phyloP scores from a whole-genome alignment of 2,797 vertebrate genomes.

The Hipposideros larvatus region DNA sequence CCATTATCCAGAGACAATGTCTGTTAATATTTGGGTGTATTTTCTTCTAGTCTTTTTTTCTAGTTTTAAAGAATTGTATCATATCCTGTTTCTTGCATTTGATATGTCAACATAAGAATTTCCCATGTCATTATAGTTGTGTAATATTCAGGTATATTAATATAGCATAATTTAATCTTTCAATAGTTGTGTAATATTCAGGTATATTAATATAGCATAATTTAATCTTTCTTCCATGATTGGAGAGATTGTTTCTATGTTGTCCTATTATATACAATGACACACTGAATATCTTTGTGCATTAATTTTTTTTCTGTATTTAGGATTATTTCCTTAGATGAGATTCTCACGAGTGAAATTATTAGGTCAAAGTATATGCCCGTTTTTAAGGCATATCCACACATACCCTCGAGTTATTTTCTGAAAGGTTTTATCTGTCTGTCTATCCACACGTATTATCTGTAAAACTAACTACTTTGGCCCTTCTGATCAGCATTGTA shows the following conservation, averaged over 20 bases:
- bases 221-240: constrained; percentile 11
- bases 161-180: constrained; percentile 13
- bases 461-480: constrained; percentile 22
- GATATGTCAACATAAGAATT: constrained; percentile 26
- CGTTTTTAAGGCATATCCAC: background rate
- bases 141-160: background rate
- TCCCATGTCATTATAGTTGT: background rate
- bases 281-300: background rate
- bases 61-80: background rate
- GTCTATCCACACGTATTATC: background rate
- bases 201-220: background rate
- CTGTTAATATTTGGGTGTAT: background rate
- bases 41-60: constrained; percentile 16
- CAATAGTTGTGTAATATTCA: constrained; percentile 2
- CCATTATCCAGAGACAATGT: background rate
- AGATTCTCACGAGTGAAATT: constrained; percentile 47
- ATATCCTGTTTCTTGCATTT: constrained; percentile 17
- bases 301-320: background rate
- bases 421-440: constrained; percentile 8
- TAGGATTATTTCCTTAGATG: background rate
- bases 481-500: background rate
- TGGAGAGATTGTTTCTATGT: background rate
- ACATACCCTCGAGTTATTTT: constrained; percentile 36
- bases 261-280: background rate
- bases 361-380: background rate